phyloP scores from a whole-genome alignment of 2,888 invertebrate species.

The Sipha maydis region DNA sequence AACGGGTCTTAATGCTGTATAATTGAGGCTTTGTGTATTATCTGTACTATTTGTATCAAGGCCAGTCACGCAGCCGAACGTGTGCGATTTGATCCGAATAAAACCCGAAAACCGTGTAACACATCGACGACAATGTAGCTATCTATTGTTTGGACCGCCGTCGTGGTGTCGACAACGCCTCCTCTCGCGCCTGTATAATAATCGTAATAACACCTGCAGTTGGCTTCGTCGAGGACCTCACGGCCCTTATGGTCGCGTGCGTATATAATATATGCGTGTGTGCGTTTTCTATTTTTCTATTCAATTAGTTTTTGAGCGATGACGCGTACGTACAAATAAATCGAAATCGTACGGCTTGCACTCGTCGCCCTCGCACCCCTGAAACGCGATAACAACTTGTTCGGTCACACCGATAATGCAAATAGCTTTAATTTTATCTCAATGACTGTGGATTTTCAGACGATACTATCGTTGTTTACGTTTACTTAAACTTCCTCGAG shows the following conservation, averaged over 20 bases:
- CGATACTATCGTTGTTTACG: too few species aligned
- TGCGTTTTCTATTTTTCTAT: background rate
- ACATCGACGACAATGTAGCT: background rate
- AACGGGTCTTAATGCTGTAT: background rate
- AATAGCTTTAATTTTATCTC: too few species aligned
- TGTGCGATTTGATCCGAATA: background rate
- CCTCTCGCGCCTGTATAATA: background rate
- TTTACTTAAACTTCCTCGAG: too few species aligned
- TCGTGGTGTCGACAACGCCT: background rate
- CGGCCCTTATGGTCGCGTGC: background rate
- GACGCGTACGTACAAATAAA: too few species aligned
- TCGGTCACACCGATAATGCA: too few species aligned
- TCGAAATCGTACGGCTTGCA: background rate
- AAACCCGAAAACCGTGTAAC: slow-evolving; percentile 32
- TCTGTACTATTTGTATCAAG: slow-evolving; percentile 35
- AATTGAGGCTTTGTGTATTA: background rate
- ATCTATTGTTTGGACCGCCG: background rate
- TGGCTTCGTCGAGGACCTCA: background rate
- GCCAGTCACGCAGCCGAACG: slow-evolving; percentile 40
- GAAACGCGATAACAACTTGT: too few species aligned
- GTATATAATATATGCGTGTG: background rate
- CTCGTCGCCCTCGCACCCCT: background rate
- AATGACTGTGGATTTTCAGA: too few species aligned
- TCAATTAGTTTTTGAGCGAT: too few species aligned
- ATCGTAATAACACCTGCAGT: background rate